phyloP scores from a whole-genome alignment of 2,113 vertebrate species.

The Daubentonia madagascariensis region DNA sequence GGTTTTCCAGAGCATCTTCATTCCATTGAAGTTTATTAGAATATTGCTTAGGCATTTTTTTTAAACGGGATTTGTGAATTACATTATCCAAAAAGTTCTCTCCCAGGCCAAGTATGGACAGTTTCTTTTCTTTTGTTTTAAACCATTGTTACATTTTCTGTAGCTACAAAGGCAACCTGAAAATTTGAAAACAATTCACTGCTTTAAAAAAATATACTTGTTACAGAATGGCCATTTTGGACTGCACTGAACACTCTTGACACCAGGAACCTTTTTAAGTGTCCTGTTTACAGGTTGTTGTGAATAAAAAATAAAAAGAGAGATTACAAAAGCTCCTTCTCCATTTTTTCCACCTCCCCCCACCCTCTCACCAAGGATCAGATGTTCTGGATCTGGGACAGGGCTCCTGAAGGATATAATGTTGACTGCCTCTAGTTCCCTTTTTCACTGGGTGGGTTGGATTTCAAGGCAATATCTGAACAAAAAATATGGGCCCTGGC shows the following conservation, averaged over 20 bases:
- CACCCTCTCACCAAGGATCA: background rate
- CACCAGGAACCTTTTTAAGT: background rate
- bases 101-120: background rate
- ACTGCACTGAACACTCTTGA: background rate
- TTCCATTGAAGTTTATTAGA: background rate
- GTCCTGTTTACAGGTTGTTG: background rate
- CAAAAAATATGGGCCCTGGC: background rate
- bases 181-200: background rate
- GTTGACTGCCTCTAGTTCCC: background rate
- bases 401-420: background rate
- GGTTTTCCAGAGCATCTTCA: background rate
- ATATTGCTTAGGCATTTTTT: background rate
- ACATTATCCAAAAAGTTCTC: background rate
- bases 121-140: background rate
- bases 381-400: background rate
- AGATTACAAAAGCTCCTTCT: background rate
- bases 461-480: background rate
- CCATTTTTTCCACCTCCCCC: background rate
- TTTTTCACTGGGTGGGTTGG: background rate
- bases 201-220: background rate
- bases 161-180: background rate
- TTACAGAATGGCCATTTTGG: background rate
- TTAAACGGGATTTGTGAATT: background rate
- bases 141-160: background rate
- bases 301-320: background rate